A percentile compares a stretch with the other conserved stretches of the same genome.
Evolutionary conservation across 2,113 vertebrate genomes (phyloP).

Genomic region (Felis chaus): DNA sequence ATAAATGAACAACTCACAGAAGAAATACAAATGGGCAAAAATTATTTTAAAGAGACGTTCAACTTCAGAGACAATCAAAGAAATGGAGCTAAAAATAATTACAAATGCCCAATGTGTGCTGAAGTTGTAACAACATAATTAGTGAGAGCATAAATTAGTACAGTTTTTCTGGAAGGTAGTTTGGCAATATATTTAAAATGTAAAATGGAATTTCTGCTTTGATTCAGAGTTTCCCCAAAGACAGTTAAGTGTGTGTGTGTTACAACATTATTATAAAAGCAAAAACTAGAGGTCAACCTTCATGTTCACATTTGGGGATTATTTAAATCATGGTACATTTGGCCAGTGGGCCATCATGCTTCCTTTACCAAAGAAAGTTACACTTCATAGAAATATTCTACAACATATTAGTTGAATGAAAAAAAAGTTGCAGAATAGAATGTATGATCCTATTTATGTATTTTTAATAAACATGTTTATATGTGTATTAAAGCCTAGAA

Average conservation of each 20-base stretch:
- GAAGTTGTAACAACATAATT: neutral
- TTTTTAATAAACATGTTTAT: constrained; percentile 32
- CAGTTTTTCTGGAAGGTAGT: neutral
- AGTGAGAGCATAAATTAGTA: neutral
- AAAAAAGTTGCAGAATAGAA: neutral
- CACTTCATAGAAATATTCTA: neutral
- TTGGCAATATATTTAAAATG: neutral
- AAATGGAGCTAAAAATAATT: constrained; percentile 28
- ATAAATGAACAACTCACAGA: neutral
- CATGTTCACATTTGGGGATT: neutral
- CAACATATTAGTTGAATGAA: neutral
- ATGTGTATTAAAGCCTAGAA: neutral
- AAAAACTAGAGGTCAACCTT: neutral
- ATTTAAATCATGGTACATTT: neutral
- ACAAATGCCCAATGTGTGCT: neutral
- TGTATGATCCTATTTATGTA: neutral
- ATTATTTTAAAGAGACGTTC: neutral
- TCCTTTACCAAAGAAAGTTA: neutral
- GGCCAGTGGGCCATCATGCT: neutral
- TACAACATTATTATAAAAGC: neutral
- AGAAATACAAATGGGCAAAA: neutral
- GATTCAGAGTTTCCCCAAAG: neutral
- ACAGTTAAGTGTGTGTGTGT: neutral
- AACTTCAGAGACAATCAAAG: neutral
- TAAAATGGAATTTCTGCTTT: neutral